phyloP scores from a whole-genome alignment of 2,797 vertebrate species.

The Eptatretus atami region DNA sequence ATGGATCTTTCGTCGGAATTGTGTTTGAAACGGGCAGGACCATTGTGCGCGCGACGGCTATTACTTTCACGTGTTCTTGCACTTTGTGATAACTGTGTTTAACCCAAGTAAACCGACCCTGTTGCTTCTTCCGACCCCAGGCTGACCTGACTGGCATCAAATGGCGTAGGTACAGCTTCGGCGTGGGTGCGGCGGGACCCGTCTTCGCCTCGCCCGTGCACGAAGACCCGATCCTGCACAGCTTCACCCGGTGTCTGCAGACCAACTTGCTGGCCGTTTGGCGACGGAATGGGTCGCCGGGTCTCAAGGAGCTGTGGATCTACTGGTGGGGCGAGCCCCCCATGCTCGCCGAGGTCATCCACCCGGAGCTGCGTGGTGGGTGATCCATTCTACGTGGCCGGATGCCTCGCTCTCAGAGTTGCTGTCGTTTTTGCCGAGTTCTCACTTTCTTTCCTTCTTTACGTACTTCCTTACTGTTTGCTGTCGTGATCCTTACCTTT shows the following conservation, averaged over 20 bases:
- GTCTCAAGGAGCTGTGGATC: constrained; percentile 88
- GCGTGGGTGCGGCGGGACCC: constrained; percentile 61
- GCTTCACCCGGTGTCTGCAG: constrained; percentile 80
- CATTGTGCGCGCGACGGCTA: too few species aligned
- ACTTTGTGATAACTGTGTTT: neutral
- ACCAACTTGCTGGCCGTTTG: constrained; percentile 85
- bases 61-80: neutral
- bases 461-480: too few species aligned
- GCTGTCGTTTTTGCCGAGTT: too few species aligned
- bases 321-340: constrained; percentile 98
- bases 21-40: too few species aligned
- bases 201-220: constrained; percentile 87
- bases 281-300: constrained; percentile 69
- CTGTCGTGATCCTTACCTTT: too few species aligned
- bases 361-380: constrained; percentile 77
- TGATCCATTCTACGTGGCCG: neutral
- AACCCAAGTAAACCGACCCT: too few species aligned
- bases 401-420: too few species aligned
- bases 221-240: constrained; percentile 79
- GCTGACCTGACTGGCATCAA: constrained; percentile 95
- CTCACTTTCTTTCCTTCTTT: too few species aligned
- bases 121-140: constrained; percentile 13
- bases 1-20: too few species aligned
- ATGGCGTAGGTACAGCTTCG: constrained; percentile 90
- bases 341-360: constrained; percentile 60